phyloP scores from a whole-genome alignment of 2,888 invertebrate species.

The Papilio gigon region DNA sequence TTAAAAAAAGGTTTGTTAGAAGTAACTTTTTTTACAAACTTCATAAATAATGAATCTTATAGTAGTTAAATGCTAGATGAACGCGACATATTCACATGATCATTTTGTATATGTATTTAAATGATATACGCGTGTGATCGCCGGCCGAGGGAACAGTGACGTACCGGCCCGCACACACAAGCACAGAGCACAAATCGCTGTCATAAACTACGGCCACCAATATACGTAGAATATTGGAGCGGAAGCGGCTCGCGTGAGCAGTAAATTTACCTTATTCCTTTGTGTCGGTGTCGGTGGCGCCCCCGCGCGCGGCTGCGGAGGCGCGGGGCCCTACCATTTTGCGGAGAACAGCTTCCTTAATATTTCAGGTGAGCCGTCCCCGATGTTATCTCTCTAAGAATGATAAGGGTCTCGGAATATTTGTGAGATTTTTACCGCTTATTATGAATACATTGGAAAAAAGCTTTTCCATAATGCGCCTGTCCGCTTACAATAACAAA shows the following conservation, averaged over 20 bases:
- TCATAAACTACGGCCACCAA: constrained; percentile 12
- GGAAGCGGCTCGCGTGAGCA: background rate
- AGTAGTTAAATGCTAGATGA: no score
- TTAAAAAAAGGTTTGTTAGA: no score
- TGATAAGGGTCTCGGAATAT: constrained; percentile 17
- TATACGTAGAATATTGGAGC: constrained; percentile 5
- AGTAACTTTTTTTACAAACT: no score
- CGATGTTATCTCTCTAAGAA: constrained; percentile 11
- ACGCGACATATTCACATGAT: no score
- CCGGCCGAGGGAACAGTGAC: no score
- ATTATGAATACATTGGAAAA: background rate
- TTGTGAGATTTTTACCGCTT: constrained; percentile 7
- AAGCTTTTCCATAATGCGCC: background rate
- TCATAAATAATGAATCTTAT: no score
- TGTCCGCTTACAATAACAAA: constrained; percentile 1
- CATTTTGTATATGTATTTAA: no score
- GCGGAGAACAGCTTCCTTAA: constrained; percentile 21
- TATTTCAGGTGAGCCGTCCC: constrained; percentile 12
- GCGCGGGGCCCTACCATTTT: background rate
- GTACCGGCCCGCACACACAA: no score
- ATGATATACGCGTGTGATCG: no score
- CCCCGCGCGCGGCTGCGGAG: no score
- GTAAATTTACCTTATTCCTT: constrained; percentile 28
- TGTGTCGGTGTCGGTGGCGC: background rate
- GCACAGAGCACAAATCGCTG: constrained; percentile 7